Evolutionary conservation across 2,113 vertebrate genomes (phyloP).

Genomic region (Synodontis membranacea): DNA sequence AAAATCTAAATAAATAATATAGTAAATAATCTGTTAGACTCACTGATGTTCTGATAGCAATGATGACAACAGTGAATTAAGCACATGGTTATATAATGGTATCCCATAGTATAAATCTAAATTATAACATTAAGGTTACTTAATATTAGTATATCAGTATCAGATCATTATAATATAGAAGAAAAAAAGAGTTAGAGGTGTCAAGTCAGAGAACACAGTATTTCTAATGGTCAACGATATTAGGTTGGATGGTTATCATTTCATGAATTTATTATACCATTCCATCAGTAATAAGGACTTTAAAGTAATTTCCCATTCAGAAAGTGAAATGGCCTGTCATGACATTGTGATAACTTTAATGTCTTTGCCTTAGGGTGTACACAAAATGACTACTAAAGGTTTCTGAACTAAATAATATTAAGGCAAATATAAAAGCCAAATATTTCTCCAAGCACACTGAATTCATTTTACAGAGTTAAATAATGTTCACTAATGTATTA

Average conservation of each 20-base stretch:
- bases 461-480: not conserved
- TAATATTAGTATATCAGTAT: not conserved
- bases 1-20: too few relatives aligned
- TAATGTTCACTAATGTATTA: not conserved
- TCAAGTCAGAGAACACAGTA: not conserved
- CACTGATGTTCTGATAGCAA: not conserved
- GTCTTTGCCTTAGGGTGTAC: not conserved
- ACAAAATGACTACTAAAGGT: not conserved
- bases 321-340: not conserved
- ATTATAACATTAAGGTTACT: not conserved
- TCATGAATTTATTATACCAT: not conserved
- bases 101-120: not conserved
- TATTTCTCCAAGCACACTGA: not conserved
- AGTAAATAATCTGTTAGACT: not conserved
- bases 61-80: not conserved
- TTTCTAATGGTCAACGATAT: not conserved
- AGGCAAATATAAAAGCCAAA: not conserved
- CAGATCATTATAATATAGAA: not conserved
- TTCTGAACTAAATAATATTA: not conserved
- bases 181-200: not conserved
- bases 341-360: not conserved
- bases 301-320: not conserved
- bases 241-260: not conserved
- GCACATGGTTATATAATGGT: not conserved
- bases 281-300: not conserved